Conservation (phyloP, 2,113 vertebrate species). For the Triplophysa tibetana region DNA sequence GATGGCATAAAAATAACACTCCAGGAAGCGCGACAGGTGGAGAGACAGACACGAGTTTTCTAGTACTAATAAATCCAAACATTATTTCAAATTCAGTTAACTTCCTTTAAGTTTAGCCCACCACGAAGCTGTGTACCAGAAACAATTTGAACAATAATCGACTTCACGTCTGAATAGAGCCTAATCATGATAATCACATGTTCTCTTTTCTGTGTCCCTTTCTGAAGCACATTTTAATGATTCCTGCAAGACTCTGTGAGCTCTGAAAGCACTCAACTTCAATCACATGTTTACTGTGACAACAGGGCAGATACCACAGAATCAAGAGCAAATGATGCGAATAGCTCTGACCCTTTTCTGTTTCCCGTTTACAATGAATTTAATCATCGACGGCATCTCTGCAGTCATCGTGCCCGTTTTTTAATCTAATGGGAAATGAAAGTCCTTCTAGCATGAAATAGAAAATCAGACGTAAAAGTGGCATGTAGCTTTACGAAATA, state of each 20-base stretch:
- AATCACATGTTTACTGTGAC: slow-evolving; percentile 7
- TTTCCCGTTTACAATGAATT: slow-evolving; percentile 18
- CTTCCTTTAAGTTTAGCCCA: neutral
- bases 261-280: neutral
- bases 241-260: neutral
- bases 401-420: neutral
- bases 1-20: no score
- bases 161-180: neutral
- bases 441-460: neutral
- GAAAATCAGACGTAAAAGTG: neutral
- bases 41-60: neutral
- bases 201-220: neutral
- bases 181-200: neutral
- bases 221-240: neutral
- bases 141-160: slow-evolving; percentile 1
- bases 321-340: slow-evolving; percentile 15
- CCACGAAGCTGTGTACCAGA: neutral
- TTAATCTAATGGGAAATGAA: neutral
- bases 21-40: neutral
- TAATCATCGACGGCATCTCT: neutral
- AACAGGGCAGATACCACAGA: neutral
- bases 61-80: slow-evolving; percentile 3
- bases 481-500: neutral
- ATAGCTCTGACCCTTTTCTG: neutral
- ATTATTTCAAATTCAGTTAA: neutral